These are phyloP conservation scores for Hypotaenidia okinawae DNA, from an alignment of 2,797 vertebrate genomes.

Conservation along the genomic window DNA sequence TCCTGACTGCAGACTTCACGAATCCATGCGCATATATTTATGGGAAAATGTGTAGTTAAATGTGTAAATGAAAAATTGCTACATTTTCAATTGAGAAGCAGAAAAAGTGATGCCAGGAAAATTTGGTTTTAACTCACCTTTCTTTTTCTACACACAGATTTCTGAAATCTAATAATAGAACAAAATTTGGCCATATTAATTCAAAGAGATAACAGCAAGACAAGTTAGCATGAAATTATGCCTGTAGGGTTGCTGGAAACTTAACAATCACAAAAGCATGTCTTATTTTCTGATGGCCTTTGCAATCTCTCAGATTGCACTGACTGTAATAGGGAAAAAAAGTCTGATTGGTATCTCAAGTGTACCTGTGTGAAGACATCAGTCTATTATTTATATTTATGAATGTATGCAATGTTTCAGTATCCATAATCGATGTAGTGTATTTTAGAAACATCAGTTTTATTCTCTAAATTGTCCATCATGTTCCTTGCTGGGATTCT, in stretches of 20 bases:
- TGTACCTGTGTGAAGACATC: neutral
- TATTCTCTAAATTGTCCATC: neutral
- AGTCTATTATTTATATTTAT: neutral
- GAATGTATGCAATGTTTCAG: neutral
- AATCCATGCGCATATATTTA: neutral
- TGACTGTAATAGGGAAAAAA: neutral
- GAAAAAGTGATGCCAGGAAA: neutral
- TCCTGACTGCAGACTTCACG: neutral
- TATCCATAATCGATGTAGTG: neutral
- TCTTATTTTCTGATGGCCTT: neutral
- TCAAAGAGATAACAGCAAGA: neutral
- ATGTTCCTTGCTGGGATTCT: neutral
- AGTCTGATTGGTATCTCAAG: neutral
- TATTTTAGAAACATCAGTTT: neutral
- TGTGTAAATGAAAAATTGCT: neutral
- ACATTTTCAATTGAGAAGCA: neutral
- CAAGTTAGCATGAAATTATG: neutral
- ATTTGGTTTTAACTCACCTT: neutral
- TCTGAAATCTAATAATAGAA: neutral
- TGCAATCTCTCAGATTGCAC: neutral
- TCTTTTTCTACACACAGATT: neutral
- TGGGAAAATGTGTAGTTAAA: neutral
- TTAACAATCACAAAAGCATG: neutral
- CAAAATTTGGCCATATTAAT: neutral
- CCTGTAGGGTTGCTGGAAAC: neutral